Evolutionary conservation across 2,797 vertebrate species (phyloP), one percentile per base, ranked within the genome.

Genomic region (Zenarchopterus dispar): DNA sequence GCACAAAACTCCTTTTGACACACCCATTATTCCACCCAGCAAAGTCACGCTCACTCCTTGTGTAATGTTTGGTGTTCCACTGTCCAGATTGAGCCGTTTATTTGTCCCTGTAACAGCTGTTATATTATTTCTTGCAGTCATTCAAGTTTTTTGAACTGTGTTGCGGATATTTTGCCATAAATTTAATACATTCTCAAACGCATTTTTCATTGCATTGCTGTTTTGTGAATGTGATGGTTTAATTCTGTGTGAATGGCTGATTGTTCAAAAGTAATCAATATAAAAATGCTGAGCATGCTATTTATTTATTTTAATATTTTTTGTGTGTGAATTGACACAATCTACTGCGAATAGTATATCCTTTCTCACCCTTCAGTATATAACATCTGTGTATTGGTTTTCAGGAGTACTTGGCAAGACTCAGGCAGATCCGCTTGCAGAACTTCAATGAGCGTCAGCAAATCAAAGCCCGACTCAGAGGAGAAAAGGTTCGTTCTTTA

Each of bases 391-490:
- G 62, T 73, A 1, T 82, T 70, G 76, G 44, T 70, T 71, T 3
- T 65, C 86, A 99, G 98, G 97, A 98, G 75, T 99, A 99, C 79
- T 88, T 99, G 90, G 89, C 95, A 39, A 94, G 97, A 76, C 85
- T 99, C 75, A 93, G 94, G 64, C 97, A 99, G 87, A 99, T 99
- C 85, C 93, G 98, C 62, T 87, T 99, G 79, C 97, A 99, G 81
- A 99, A 99, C 91, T 99, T 99, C 74, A 99, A 98, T 58, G 97
- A 99, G 81, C 95, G 98, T 43, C 97, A 97, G 70, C 95, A 99
- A 91, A 97, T 99, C 72, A 97, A 94, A 95, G 98, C 97, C n/a
- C 95, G 95, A 62, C 95, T 99, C 85, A 88, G 95, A 92, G 98
- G 98, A 87, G 95, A 97, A 84, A 97, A 96, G 95, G 98, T 96